Percentiles rank a stretch among this genome's conserved stretches.
phyloP scores from a whole-genome alignment of 2,888 invertebrate genomes.

The Cotesia congregata region DNA sequence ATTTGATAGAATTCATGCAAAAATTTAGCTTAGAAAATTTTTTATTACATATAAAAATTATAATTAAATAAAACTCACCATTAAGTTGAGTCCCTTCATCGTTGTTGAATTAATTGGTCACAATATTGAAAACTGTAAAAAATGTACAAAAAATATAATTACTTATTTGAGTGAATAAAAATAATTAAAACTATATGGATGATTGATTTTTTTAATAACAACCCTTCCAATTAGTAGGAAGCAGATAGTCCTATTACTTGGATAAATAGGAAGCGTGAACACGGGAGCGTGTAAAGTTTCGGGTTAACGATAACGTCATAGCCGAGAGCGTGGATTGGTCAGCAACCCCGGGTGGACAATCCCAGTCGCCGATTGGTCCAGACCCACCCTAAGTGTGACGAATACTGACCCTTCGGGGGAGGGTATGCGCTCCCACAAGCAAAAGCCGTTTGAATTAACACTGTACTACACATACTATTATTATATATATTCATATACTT shows the following conservation, averaged over 20 bases:
- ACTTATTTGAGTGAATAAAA: no score
- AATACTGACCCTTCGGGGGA: slow-evolving; percentile 64
- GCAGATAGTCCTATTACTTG: background rate
- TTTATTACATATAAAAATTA: no score
- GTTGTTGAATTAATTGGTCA: no score
- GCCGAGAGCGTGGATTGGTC: slow-evolving; percentile 65
- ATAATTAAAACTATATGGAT: no score
- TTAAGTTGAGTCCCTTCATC: no score
- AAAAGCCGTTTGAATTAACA: background rate
- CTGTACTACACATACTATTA: background rate
- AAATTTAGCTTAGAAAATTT: no score
- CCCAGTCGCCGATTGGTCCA: slow-evolving; percentile 65
- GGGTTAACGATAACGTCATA: slow-evolving; percentile 34
- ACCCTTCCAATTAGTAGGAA: background rate
- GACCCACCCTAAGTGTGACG: slow-evolving; percentile 61
- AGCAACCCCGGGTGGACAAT: slow-evolving; percentile 62
- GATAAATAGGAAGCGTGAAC: background rate
- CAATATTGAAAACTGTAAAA: no score
- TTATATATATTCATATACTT: background rate
- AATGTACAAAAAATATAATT: no score
- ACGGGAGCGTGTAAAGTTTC: background rate
- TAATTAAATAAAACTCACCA: no score
- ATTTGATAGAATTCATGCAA: no score
- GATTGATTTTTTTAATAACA: slow-evolving; percentile 2
- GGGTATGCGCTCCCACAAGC: slow-evolving; percentile 48